Evolutionary conservation across 2,113 vertebrate species (phyloP), one percentile per base, ranked within the genome.

Genomic region (Hyperopisus bebe): DNA sequence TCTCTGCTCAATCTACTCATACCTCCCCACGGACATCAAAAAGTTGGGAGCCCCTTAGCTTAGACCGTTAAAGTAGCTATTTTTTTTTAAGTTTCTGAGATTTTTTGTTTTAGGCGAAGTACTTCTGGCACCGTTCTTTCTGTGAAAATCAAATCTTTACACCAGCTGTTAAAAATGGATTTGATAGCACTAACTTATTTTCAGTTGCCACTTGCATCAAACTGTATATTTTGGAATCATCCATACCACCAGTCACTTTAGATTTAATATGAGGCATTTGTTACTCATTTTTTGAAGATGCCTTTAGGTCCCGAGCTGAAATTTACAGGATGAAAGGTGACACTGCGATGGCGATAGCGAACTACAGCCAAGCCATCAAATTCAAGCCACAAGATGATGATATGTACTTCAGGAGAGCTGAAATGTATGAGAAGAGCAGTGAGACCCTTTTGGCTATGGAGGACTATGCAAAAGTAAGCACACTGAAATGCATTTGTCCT

Each of bases 291-390:
- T 85, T 90, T 94, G 83, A 93, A 97, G 96, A 95, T 66, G 92
- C 93, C 3, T 96, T 96, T 90, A 92, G 95, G 83, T 96, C 96
- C 90, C 95, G 92, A 91, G 96, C 96, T 89, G 95, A 97, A 92
- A 97, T 97, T 93, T 96, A 92, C 90, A 95, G 89, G 87, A 91
- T 84, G 50, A 94, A 90, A 80, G 94, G 94, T 27, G 91, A 97
- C 7, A 86, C 90, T 48, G 92, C 91, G 1, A 39, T 95, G 92
- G 94, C 96, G 83, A 95, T 96, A 90, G 89, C 95, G 46, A 96
- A 89, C 91, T 97, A 96, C 55, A 94, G 92, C 3, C 94, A 95
- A 89, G 96, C 96, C 88, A 93, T 96, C 91, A 94, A 94, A 47
- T 95, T 92, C 66, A 95, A 87, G 17, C 95, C 96, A 86, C 94